phyloP scores from a whole-genome alignment of 2,113 vertebrate species.

The Xiphophorus maculatus region DNA sequence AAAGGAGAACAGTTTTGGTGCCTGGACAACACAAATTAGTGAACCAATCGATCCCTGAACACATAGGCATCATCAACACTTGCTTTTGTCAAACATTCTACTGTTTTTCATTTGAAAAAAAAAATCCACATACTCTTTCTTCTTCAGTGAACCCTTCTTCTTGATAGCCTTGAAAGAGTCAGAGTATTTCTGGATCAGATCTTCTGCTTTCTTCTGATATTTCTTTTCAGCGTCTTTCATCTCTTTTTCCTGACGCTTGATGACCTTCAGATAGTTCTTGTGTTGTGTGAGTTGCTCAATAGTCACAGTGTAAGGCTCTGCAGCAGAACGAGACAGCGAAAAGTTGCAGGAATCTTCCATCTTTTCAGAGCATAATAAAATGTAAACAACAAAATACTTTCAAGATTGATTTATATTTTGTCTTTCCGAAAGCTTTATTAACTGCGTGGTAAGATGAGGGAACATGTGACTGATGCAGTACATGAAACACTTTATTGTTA shows the following conservation, averaged over 20 bases:
- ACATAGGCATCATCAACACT: slow-evolving; percentile 1
- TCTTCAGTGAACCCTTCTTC: slow-evolving; percentile 78
- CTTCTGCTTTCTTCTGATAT: slow-evolving; percentile 85
- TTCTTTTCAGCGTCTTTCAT: slow-evolving; percentile 88
- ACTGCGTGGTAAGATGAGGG: not conserved
- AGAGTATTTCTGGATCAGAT: slow-evolving; percentile 85
- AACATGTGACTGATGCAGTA: slow-evolving; percentile 7
- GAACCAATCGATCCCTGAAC: slow-evolving; percentile 13
- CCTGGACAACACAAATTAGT: slow-evolving; percentile 10
- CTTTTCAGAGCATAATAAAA: slow-evolving; percentile 9
- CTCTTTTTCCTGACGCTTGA: slow-evolving; percentile 92
- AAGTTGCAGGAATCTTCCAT: slow-evolving; percentile 3
- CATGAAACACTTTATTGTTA: slow-evolving; percentile 29
- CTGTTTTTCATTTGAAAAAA: slow-evolving; percentile 6
- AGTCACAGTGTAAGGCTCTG: slow-evolving; percentile 85
- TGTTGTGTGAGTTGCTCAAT: slow-evolving; percentile 86
- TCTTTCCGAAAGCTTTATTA: not conserved
- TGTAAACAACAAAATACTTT: slow-evolving; percentile 1
- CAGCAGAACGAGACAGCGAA: slow-evolving; percentile 18
- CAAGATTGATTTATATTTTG: slow-evolving; percentile 7
- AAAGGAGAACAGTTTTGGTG: slow-evolving; percentile 14
- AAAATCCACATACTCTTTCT: slow-evolving; percentile 70
- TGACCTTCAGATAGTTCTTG: slow-evolving; percentile 88
- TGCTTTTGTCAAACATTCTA: slow-evolving; percentile 8
- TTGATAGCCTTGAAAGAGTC: slow-evolving; percentile 76